Evolutionary conservation across 2,888 invertebrate genomes (phyloP).

Genomic region (Eupithecia exiguata): DNA sequence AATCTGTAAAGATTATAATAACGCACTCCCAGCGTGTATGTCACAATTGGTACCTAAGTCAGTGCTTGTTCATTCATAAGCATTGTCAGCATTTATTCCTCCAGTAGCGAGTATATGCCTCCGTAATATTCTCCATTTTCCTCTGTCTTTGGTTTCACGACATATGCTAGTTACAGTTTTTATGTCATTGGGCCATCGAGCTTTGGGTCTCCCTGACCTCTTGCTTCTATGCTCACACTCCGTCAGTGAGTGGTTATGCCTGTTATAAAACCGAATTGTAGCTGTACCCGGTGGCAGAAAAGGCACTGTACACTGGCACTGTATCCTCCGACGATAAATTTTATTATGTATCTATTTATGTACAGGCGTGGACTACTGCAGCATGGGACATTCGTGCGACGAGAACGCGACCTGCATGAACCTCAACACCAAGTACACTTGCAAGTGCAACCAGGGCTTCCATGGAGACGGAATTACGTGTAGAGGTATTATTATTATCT

Average conservation of each 20-base stretch:
- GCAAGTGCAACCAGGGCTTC: conserved; percentile 95
- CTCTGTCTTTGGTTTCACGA: background rate
- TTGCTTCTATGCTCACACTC: background rate
- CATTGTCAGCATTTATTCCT: background rate
- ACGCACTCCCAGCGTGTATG: background rate
- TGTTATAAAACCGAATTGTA: background rate
- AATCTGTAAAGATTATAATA: background rate
- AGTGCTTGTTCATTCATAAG: too few relatives aligned
- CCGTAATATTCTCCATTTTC: background rate
- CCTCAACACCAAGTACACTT: conserved; percentile 94
- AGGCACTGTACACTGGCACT: background rate
- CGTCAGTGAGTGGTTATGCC: background rate
- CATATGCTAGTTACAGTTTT: background rate
- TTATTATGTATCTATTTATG: background rate
- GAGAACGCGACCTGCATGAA: conserved; percentile 96
- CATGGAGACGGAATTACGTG: conserved; percentile 92
- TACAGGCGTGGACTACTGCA: conserved; percentile 94
- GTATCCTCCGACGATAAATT: background rate
- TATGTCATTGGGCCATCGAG: background rate
- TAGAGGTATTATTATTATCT: too few relatives aligned
- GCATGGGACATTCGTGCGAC: conserved; percentile 94
- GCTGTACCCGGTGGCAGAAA: background rate
- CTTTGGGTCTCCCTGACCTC: background rate
- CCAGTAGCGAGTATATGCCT: background rate
- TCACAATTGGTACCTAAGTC: too few relatives aligned